Base-by-base conservation (phyloP, 1,140 invertebrate genomes). In the Acyrthosiphon pisum region DNA sequence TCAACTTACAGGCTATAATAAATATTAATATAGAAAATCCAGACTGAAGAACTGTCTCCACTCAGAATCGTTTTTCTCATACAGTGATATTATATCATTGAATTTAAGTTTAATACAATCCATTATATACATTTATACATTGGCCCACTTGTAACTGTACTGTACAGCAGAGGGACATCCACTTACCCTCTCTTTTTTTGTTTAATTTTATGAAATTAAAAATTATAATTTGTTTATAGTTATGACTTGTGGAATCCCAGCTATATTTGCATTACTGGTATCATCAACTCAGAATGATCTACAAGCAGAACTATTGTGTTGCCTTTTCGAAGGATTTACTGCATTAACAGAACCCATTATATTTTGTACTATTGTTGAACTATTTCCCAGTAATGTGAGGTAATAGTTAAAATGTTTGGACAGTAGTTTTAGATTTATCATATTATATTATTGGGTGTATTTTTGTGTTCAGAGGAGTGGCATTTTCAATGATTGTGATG, bases 261-360 rank as follows among this genome's bases (percentile, higher is more conserved):
- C 41, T 26, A 6, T 84, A 6, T n/a, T 37, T 0, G 30, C 48
- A 37, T 30, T 84, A 84, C 2, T 53, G 7, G 53, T 92, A 0
- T 4, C n/a, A 41, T n/a, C 6, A 41, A 92, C 91, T 22, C 30
- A 83, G 0, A 53, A 81, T 30, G 91, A 83, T 37, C 26, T 92
- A 23, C 44, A 92, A 92, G 91, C 81, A 37, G 91, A 92, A 92
- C 14, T 92, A 23, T 37, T 92, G 76, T 92, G 91, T 35, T 84
- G 76, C 23, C 0, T 81, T 18, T 92, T 92, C 8, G 91, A 92
- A 83, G 76, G 76, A 35, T 92, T 92, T 41, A 92, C 91, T 8
- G n/a, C 91, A 4, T 41, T 92, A 37, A 83, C 46, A 20, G 91
- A 92, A 30, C 91, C 91, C 0, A 92, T 92, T 53, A 50, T 92